Percentiles rank a stretch among this genome's conserved stretches.
Evolutionary conservation across 35 echinoderm and acorn worm species (phyloP).

Genomic region (Ptychodera flava): DNA sequence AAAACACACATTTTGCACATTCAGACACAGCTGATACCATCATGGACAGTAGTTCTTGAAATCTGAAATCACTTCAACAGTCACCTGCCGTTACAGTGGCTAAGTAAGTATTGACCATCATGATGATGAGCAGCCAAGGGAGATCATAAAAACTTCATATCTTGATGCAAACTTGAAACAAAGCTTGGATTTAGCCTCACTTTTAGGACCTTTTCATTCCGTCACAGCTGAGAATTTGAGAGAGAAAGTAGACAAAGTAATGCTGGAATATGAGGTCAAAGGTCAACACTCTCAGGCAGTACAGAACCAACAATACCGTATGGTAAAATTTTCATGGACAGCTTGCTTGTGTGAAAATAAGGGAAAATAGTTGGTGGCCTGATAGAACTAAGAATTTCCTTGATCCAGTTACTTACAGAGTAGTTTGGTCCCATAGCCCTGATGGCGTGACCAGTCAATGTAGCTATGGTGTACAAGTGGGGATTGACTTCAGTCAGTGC

Average conservation of each 20-base stretch:
- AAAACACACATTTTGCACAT: not conserved
- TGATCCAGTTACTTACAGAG: slow-evolving; percentile 45
- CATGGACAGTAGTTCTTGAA: too few species aligned
- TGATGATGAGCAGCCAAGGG: not conserved
- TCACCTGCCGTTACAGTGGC: too few species aligned
- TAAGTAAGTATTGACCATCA: not conserved
- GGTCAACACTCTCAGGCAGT: too few species aligned
- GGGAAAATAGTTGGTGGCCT: not conserved
- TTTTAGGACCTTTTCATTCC: too few species aligned
- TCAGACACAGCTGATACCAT: not conserved
- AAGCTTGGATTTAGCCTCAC: too few species aligned
- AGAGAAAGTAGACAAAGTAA: too few species aligned
- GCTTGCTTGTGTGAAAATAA: not conserved
- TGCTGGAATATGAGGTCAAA: too few species aligned
- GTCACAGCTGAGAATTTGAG: too few species aligned
- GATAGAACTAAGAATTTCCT: slow-evolving; percentile 15
- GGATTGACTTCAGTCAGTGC: slow-evolving; percentile 55
- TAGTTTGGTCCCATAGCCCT: slow-evolving; percentile 89
- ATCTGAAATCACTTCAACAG: too few species aligned
- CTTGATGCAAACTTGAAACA: too few species aligned
- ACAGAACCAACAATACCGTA: not conserved
- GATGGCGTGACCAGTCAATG: slow-evolving; percentile 86
- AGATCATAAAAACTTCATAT: not conserved
- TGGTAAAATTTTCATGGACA: not conserved
- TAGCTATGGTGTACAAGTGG: slow-evolving; percentile 92